These are phyloP conservation scores for Campopleginae sp. DNA, from an alignment of 2,888 invertebrate species.

Conservation along the genomic window DNA sequence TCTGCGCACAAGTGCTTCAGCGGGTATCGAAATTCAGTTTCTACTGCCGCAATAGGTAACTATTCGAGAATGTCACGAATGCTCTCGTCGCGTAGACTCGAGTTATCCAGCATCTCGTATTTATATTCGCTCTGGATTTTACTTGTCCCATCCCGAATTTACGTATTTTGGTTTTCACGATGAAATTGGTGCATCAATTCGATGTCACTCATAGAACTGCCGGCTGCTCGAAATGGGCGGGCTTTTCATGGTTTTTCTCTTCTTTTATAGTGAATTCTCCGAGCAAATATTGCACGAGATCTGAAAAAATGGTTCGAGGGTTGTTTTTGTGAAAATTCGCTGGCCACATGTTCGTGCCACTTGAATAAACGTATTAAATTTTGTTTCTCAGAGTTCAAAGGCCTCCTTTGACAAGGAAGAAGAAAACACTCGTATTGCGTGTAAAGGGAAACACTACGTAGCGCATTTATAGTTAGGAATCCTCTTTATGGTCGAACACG, in stretches of 20 bases:
- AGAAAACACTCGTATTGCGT: conserved; percentile 12
- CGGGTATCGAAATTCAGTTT: conserved; percentile 42
- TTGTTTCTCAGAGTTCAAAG: conserved; percentile 14
- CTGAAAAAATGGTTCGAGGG: not conserved
- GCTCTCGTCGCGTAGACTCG: conserved; percentile 17
- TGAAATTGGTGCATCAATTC: not conserved
- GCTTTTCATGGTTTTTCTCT: not conserved
- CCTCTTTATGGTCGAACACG: conserved; percentile 38
- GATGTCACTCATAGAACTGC: no score
- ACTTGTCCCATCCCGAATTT: not conserved
- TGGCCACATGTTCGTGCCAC: not conserved
- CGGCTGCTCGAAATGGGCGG: no score
- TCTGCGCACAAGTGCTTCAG: not conserved
- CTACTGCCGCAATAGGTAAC: not conserved
- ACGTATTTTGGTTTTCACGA: not conserved
- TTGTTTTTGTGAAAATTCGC: not conserved
- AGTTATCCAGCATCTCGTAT: not conserved
- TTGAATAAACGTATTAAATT: not conserved
- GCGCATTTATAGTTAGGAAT: conserved; percentile 30
- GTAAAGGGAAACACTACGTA: not conserved
- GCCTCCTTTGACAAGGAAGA: not conserved
- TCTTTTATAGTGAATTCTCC: not conserved
- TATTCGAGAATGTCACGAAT: conserved; percentile 32
- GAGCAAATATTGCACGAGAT: not conserved
- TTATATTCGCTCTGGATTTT: conserved; percentile 13